Conservation (phyloP, 2,888 invertebrate genomes). For the Peribatodes rhomboidaria region DNA sequence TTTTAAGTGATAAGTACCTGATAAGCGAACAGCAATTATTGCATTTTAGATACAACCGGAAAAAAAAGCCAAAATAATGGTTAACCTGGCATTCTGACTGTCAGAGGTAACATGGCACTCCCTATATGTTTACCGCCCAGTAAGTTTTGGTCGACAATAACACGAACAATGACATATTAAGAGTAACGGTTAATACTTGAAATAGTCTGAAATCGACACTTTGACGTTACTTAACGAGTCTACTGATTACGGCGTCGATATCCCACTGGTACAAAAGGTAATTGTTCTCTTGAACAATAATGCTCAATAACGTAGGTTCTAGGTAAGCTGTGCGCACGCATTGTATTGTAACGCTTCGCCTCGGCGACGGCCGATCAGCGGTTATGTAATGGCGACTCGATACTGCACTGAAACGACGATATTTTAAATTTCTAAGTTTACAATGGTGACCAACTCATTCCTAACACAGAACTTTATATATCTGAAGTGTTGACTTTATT, state of each 20-base stretch:
- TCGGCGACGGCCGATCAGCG: constrained; percentile 56
- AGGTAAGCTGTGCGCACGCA: constrained; percentile 72
- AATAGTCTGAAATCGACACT: constrained; percentile 75
- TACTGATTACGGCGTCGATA: constrained; percentile 79
- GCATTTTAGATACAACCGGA: not conserved
- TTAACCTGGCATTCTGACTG: not conserved
- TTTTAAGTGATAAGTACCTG: too few species aligned
- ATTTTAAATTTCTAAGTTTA: not conserved
- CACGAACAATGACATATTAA: constrained; percentile 74
- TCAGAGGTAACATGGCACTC: too few species aligned
- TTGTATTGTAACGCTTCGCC: constrained; percentile 59
- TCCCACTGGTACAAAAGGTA: constrained; percentile 81
- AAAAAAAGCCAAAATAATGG: too few species aligned
- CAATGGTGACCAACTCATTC: not conserved
- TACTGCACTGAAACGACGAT: not conserved
- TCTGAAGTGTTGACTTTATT: not conserved
- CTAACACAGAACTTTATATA: not conserved
- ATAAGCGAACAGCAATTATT: too few species aligned
- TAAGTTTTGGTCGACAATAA: constrained; percentile 14
- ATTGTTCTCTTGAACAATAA: constrained; percentile 85
- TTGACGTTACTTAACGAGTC: constrained; percentile 73
- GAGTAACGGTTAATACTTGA: constrained; percentile 59
- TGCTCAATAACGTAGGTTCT: constrained; percentile 80
- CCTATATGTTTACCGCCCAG: not conserved
- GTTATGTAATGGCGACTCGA: constrained; percentile 38